phyloP scores from a whole-genome alignment of 1,140 invertebrate genomes.

The Drosophila ananassae region DNA sequence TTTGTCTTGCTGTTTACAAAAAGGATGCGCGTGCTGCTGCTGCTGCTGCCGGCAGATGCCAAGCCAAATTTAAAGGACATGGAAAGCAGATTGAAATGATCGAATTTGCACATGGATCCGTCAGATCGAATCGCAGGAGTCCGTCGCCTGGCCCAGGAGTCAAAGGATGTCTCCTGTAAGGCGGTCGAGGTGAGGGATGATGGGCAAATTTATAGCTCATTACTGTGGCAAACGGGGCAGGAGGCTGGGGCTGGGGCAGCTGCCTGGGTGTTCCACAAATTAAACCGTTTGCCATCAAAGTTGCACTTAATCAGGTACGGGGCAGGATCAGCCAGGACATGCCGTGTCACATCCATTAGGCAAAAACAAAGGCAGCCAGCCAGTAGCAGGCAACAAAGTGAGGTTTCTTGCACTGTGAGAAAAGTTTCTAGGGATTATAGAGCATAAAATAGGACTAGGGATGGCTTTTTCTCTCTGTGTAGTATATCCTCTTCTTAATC shows the following conservation, averaged over 20 bases:
- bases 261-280: conserved; percentile 61
- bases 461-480: background rate
- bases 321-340: conserved; percentile 39
- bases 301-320: conserved; percentile 66
- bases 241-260: conserved; percentile 10
- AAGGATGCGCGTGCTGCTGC: conserved; percentile 70
- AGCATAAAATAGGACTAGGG: background rate
- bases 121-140: conserved; percentile 27
- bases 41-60: conserved; percentile 69
- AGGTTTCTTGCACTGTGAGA: conserved; percentile 1
- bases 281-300: conserved; percentile 59
- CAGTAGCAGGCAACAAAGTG: background rate
- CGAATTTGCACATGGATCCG: conserved; percentile 66
- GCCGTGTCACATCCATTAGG: conserved; percentile 42
- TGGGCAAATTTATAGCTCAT: conserved; percentile 46
- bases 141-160: conserved; percentile 22
- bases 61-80: conserved; percentile 1
- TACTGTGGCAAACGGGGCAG: conserved; percentile 11
- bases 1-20: conserved; percentile 56
- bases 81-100: conserved; percentile 53
- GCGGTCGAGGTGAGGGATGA: conserved; percentile 21
- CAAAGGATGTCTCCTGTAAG: conserved; percentile 49
- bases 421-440: background rate
- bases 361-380: conserved; percentile 22
- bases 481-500: conserved; percentile 53